Conservation (phyloP, 2,797 vertebrate genomes). For the Anas georgica region DNA sequence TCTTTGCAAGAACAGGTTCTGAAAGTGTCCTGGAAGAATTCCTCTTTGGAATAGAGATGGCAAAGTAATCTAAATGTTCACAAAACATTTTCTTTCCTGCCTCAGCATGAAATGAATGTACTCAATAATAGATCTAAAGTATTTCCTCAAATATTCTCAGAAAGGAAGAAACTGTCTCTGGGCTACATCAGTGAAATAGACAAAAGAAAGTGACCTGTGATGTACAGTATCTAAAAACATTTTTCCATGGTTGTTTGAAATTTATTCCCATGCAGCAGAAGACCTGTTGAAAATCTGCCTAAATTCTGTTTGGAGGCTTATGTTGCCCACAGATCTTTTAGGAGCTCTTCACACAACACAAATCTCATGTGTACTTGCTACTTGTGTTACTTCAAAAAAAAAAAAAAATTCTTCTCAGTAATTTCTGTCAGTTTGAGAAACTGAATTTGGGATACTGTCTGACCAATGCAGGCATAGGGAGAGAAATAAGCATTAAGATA, state of each 20-base stretch:
- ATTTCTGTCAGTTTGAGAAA: neutral
- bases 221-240: neutral
- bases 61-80: constrained; percentile 8
- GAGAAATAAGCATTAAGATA: neutral
- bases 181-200: neutral
- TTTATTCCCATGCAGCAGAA: neutral
- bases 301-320: neutral
- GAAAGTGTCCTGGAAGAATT: neutral
- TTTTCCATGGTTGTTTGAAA: constrained; percentile 4
- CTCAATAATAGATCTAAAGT: neutral
- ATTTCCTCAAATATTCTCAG: neutral
- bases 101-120: neutral
- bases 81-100: constrained; percentile 16
- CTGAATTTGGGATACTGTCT: neutral
- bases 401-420: neutral
- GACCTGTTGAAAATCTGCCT: neutral
- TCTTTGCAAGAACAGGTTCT: neutral
- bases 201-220: neutral
- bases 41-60: neutral
- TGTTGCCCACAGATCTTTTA: neutral
- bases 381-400: neutral
- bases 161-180: neutral
- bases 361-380: neutral
- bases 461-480: neutral
- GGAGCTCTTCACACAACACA: neutral